These are phyloP conservation scores for Syngnathus scovelli DNA, from an alignment of 2,113 vertebrate genomes.

Conservation along the genomic window DNA sequence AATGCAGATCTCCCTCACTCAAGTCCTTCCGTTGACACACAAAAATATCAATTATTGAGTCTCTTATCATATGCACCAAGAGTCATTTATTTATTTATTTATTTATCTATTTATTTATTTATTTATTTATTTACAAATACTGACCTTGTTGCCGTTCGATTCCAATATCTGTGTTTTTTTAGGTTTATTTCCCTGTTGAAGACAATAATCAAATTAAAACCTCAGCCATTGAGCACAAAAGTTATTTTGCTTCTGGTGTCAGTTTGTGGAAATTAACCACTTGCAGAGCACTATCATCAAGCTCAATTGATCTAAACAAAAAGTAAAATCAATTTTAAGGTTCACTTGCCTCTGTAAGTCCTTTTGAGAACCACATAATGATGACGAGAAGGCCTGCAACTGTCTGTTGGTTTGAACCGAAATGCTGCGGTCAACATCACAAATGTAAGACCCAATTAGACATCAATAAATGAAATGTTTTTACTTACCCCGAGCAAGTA, in stretches of 20 bases:
- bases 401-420: conserved; percentile 27
- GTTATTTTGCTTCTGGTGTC: background rate
- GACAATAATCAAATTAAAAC: conserved; percentile 6
- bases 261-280: background rate
- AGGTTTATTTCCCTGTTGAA: conserved; percentile 35
- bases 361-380: conserved; percentile 60
- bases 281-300: background rate
- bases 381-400: conserved; percentile 50
- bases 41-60: background rate
- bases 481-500: conserved; percentile 60
- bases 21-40: conserved; percentile 53
- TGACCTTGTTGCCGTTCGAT: conserved; percentile 48
- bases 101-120: no score
- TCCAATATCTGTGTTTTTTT: conserved; percentile 34
- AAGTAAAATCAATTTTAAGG: background rate
- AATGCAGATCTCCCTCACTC: conserved; percentile 60
- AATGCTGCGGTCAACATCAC: background rate
- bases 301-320: background rate
- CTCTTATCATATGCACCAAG: background rate
- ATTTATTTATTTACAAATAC: background rate
- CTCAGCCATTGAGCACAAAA: background rate
- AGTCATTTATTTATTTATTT: no score
- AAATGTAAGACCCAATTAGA: background rate
- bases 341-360: conserved; percentile 55
- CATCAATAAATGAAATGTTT: background rate